These are phyloP conservation scores for Tethya wilhelma DNA, from an alignment of 37 sponge, comb jelly and placozoan genomes.

Conservation along the genomic window DNA sequence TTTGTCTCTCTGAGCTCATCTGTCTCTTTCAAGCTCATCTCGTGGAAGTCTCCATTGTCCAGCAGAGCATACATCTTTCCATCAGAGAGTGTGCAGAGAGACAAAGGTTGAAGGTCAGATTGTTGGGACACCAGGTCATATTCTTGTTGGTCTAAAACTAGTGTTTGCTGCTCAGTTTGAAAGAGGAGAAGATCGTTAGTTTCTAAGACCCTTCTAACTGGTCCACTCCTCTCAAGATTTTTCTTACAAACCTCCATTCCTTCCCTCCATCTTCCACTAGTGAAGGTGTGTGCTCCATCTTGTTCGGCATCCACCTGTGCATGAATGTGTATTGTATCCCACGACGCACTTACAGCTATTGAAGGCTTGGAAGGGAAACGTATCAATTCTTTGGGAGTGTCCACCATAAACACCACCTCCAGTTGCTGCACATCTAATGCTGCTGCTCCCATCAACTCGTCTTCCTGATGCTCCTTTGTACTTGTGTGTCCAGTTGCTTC, in stretches of 20 bases:
- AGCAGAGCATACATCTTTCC: neutral
- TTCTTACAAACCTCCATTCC: neutral
- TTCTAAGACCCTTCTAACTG: constrained; percentile 4
- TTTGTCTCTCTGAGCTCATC: no score
- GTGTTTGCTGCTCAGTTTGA: neutral
- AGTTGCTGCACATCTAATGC: no score
- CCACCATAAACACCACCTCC: no score
- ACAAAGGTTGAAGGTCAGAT: neutral
- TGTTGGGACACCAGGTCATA: neutral
- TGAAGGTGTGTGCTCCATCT: neutral
- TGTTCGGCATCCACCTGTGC: neutral
- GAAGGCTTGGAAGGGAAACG: no score
- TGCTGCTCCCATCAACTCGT: neutral
- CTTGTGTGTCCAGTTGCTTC: no score
- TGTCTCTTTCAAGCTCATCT: no score
- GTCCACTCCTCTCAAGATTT: neutral
- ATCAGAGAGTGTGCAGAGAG: neutral
- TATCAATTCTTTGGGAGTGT: no score
- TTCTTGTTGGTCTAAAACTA: neutral
- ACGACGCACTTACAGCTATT: constrained; percentile 5
- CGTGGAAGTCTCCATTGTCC: neutral
- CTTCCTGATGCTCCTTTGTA: neutral
- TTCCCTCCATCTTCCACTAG: constrained; percentile 18
- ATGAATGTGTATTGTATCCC: constrained; percentile 16
- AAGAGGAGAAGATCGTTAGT: neutral